Evolutionary conservation across 2,888 invertebrate species (phyloP).

Genomic region (Cybosia mesomella): DNA sequence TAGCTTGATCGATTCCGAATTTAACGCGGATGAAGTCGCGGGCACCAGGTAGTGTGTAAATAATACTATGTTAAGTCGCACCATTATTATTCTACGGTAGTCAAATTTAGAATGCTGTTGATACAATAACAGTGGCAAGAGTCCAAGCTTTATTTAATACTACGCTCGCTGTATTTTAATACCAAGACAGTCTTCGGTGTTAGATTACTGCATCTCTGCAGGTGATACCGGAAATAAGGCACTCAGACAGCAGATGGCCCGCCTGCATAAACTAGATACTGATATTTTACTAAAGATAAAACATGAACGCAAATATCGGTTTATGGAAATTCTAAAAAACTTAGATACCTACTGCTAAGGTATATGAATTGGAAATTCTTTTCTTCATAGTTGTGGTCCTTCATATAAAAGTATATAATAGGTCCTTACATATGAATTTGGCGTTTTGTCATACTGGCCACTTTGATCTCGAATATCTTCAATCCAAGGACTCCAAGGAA

Average conservation of each 20-base stretch:
- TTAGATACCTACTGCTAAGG: constrained; percentile 12
- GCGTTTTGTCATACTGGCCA: too few relatives aligned
- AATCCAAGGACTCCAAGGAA: too few relatives aligned
- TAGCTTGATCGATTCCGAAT: too few relatives aligned
- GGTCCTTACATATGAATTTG: neutral
- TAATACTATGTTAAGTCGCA: neutral
- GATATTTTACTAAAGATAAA: constrained; percentile 39
- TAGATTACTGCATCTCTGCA: constrained; percentile 56
- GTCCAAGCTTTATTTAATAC: constrained; percentile 41
- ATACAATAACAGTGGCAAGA: too few relatives aligned
- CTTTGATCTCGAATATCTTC: too few relatives aligned
- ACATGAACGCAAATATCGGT: constrained; percentile 19
- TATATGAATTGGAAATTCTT: constrained; percentile 1
- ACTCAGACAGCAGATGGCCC: constrained; percentile 37
- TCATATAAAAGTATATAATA: neutral
- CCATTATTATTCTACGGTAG: neutral
- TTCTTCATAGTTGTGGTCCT: neutral
- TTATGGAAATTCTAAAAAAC: constrained; percentile 27
- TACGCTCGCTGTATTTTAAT: constrained; percentile 49
- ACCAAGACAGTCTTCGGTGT: constrained; percentile 58
- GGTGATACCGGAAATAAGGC: constrained; percentile 46
- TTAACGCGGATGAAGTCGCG: too few relatives aligned
- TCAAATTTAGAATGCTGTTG: constrained; percentile 37
- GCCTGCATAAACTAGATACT: constrained; percentile 19
- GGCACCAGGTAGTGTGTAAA: too few relatives aligned